Base-by-base conservation (phyloP, 2,113 vertebrate species). In the Sigmodon hispidus region DNA sequence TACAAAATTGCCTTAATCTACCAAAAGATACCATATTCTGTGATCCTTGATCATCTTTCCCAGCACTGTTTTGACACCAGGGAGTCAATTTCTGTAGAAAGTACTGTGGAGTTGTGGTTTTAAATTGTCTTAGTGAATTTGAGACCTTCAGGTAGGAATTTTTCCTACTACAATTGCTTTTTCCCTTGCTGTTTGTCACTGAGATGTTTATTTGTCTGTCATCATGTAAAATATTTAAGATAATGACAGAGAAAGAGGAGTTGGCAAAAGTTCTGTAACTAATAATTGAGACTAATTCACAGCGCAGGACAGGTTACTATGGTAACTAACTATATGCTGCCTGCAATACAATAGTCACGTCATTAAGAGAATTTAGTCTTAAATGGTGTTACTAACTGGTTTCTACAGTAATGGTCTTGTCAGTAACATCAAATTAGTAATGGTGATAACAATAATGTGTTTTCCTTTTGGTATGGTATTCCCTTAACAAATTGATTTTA, bases 401-500 rank as follows among this genome's bases (percentile, higher is more conserved):
- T 97, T 97, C 98, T 98, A 1, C 98, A 98, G 98, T 87, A 95
- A 96, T 97, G 96, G 55, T 95, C 96, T 95, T 70, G 88, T 87
- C 97, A 97, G 98, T 98, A 89, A 98, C 97, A 96, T 88, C 93
- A 45, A 93, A 96, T 98, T 98, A 98, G 98, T 96, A 98, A 98
- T 97, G 98, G 98, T 86, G 97, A 89, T 97, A 98, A 97, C 94
- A 97, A 89, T 96, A 97, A 97, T 94, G 94, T 98, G 95, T 96
- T 95, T 96, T 97, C 90, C 94, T 97, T 97, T 95, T 97, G 97
- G 90, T 94, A 93, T 97, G 96, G 90, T 96, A 93, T 81, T 65
- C 93, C 96, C 98, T 98, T 85, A 96, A 95, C 98, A 97, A 98
- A 98, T 98, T 84, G 98, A 98, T 98, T 98, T 97, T 96, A 96